Evolutionary conservation across 1,140 invertebrate species (phyloP).

Genomic region (Myzus persicae): DNA sequence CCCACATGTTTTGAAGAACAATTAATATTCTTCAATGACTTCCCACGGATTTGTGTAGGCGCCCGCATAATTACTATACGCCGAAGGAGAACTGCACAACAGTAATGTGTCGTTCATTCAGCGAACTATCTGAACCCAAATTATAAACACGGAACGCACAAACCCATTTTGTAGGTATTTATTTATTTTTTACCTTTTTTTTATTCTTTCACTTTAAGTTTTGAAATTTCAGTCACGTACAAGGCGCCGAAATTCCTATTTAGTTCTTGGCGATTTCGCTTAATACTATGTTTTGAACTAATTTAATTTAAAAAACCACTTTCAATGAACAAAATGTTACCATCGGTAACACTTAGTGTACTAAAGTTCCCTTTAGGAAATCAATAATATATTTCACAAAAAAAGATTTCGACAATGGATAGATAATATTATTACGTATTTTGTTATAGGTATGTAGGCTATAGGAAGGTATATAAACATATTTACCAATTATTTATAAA

Average conservation of each 20-base stretch:
- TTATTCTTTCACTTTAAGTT: not conserved
- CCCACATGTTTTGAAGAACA: not conserved
- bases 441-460: not conserved
- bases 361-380: not conserved
- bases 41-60: not conserved
- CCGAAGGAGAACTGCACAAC: not conserved
- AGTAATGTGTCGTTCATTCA: not conserved
- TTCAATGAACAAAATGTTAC: not conserved
- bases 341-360: not conserved
- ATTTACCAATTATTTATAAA: not conserved
- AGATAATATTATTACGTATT: not conserved
- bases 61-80: not conserved
- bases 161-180: not conserved
- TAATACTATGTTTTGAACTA: constrained; percentile 29
- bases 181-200: not conserved
- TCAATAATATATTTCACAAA: not conserved
- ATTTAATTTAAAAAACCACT: constrained; percentile 46
- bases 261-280: constrained; percentile 12
- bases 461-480: not conserved
- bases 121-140: not conserved
- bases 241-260: constrained; percentile 5
- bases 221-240: constrained; percentile 36
- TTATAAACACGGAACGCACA: not conserved
- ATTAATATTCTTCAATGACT: constrained; percentile 7
- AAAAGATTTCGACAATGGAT: not conserved